Evolutionary conservation across 2,797 vertebrate species (phyloP).

Genomic region (Brachymystax lenok): DNA sequence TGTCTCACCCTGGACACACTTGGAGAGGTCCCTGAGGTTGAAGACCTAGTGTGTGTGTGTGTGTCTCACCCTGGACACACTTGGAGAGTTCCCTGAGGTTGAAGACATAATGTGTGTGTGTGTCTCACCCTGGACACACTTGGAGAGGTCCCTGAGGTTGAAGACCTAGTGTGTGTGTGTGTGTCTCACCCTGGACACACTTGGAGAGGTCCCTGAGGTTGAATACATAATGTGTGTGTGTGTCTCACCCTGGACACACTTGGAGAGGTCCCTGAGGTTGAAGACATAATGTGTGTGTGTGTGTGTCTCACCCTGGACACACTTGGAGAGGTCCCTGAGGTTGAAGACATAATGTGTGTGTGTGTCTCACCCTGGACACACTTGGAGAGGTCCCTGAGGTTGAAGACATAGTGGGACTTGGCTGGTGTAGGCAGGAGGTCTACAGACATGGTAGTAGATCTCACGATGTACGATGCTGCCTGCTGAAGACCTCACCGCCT

Average conservation of each 20-base stretch:
- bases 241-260: too few relatives aligned
- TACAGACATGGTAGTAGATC: constrained; percentile 86
- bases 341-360: not conserved
- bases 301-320: not conserved
- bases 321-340: not conserved
- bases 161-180: too few relatives aligned
- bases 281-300: not conserved
- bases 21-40: too few relatives aligned
- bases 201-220: too few relatives aligned
- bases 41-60: too few relatives aligned
- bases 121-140: too few relatives aligned
- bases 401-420: constrained; percentile 90
- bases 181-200: too few relatives aligned
- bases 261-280: too few relatives aligned
- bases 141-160: too few relatives aligned
- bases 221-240: too few relatives aligned
- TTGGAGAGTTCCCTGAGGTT: constrained; percentile 88
- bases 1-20: too few relatives aligned
- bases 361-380: constrained; percentile 83
- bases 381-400: constrained; percentile 87
- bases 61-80: constrained; percentile 83
- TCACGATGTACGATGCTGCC: constrained; percentile 84
- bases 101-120: constrained; percentile 67
- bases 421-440: constrained; percentile 88
- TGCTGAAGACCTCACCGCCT: constrained; percentile 76